Evolutionary conservation across 2,888 invertebrate genomes (phyloP), one percentile per base, ranked within the genome.

Genomic region (Hybos culiciformis): DNA sequence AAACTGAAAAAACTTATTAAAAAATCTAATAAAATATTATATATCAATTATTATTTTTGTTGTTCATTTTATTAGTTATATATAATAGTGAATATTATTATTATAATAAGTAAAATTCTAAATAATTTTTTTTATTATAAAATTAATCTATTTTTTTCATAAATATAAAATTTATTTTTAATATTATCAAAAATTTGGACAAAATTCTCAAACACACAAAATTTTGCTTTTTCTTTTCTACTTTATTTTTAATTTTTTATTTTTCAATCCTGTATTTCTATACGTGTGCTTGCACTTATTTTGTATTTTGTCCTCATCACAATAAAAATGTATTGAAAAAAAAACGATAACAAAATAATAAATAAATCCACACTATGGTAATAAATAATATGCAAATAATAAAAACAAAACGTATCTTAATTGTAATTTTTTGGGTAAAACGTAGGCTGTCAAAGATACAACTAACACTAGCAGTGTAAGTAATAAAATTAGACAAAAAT

Each of bases 361-460:
- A n/a, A n/a, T n/a, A n/a, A n/a, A n/a, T n/a, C n/a, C n/a, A n/a
- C n/a, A n/a, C n/a, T n/a, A n/a, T n/a, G n/a, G n/a, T n/a, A n/a
- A n/a, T n/a, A n/a, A n/a, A n/a, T n/a, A n/a, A n/a, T n/a, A n/a
- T 49, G n/a, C n/a, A n/a, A n/a, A n/a, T n/a, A n/a, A n/a, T n/a
- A n/a, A n/a, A n/a, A n/a, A n/a, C n/a, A n/a, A n/a, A n/a, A n/a
- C n/a, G n/a, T n/a, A n/a, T n/a, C n/a, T n/a, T n/a, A n/a, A n/a
- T n/a, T n/a, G n/a, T n/a, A n/a, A n/a, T n/a, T 47, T 43, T 46
- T 46, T 46, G 41, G 46, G 48, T 47, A 49, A 50, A 51, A 50
- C 52, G 57, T 63, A 80, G 78, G 77, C 77, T 71, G 77, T 80
- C 71, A 80, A 80, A 74, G 74, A 72, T 62, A 73, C 72, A 56